Percentiles rank a stretch among this genome's conserved stretches.
Evolutionary conservation across 2,797 vertebrate genomes (phyloP).

Genomic region (Amblyraja radiata): DNA sequence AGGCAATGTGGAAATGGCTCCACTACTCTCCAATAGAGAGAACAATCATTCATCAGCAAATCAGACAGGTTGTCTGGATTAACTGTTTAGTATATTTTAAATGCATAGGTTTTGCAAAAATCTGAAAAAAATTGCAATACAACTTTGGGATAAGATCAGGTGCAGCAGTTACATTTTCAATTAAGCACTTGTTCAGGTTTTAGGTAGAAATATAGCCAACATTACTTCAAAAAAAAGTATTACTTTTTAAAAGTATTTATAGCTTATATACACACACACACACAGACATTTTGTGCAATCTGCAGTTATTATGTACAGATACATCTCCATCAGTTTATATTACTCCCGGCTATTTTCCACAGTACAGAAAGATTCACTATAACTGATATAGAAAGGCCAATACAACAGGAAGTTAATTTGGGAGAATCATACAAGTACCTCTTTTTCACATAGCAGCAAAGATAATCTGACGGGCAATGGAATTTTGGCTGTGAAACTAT

Average conservation of each 20-base stretch:
- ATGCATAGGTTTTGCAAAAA: neutral
- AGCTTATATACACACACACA: constrained; percentile 69
- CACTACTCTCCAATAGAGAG: neutral
- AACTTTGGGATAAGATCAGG: neutral
- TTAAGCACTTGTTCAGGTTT: constrained; percentile 28
- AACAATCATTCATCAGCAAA: neutral
- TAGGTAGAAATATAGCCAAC: constrained; percentile 42
- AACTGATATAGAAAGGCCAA: constrained; percentile 62
- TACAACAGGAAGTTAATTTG: constrained; percentile 50
- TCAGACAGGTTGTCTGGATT: neutral
- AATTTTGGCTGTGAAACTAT: neutral
- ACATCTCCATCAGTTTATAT: constrained; percentile 65
- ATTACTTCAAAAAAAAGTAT: constrained; percentile 51
- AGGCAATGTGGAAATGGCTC: neutral
- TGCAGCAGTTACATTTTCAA: neutral
- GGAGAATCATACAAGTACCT: constrained; percentile 50
- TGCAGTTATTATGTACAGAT: constrained; percentile 69
- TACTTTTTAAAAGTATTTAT: constrained; percentile 44
- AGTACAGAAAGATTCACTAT: constrained; percentile 64
- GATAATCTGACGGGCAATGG: neutral
- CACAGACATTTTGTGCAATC: constrained; percentile 73
- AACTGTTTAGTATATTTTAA: neutral
- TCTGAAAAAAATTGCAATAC: neutral
- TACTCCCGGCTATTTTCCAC: constrained; percentile 57
- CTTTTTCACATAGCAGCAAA: constrained; percentile 48